Evolutionary conservation across 2,797 vertebrate species (phyloP).

Genomic region (Alauda arvensis): DNA sequence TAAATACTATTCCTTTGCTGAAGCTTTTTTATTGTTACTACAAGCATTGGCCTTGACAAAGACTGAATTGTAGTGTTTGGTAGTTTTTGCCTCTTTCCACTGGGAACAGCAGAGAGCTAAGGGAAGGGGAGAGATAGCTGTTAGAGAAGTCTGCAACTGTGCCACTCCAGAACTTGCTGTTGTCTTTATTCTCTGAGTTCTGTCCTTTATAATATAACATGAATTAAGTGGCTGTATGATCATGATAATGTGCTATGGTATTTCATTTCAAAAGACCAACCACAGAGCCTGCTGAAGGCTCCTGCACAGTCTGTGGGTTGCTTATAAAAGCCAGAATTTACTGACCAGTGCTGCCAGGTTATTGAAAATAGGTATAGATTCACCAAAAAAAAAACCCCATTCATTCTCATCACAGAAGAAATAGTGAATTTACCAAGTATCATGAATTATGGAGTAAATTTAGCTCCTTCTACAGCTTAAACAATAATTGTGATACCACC

Average conservation of each 20-base stretch:
- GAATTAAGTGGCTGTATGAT: neutral
- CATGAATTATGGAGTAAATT: neutral
- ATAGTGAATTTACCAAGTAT: neutral
- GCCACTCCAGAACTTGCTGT: neutral
- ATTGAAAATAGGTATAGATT: neutral
- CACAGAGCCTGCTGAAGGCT: neutral
- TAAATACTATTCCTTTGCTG: slow-evolving; percentile 27
- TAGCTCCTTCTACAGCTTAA: neutral
- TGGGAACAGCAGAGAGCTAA: neutral
- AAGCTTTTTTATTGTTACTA: neutral
- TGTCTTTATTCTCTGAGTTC: neutral
- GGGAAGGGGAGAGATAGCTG: neutral
- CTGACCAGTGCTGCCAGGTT: neutral
- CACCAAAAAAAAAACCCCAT: neutral
- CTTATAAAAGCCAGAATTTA: neutral
- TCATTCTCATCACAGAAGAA: neutral
- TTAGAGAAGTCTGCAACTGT: neutral
- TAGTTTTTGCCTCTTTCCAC: neutral
- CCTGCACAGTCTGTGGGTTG: neutral
- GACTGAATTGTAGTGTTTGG: neutral
- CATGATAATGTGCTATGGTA: neutral
- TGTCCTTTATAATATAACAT: neutral
- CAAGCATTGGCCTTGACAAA: neutral
- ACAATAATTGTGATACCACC: neutral
- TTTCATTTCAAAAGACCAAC: neutral